These are phyloP conservation scores for Talpa occidentalis DNA, from an alignment of 2,113 vertebrate genomes.

Conservation along the genomic window DNA sequence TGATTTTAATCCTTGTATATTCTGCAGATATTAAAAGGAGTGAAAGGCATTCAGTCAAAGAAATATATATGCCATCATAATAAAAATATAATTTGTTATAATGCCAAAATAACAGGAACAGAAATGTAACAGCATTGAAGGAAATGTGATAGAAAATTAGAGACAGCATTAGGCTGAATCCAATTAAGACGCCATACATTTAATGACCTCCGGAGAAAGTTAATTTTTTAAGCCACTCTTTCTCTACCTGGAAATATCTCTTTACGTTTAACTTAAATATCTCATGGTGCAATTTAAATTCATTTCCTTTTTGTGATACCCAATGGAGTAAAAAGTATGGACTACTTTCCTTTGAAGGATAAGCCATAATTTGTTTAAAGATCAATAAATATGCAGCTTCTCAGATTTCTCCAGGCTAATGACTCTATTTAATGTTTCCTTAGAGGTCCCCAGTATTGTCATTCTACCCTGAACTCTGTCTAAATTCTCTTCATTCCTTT, in stretches of 20 bases:
- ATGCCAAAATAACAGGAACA: constrained; percentile 38
- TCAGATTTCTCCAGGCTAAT: constrained; percentile 66
- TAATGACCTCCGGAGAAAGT: constrained; percentile 69
- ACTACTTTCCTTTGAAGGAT: constrained; percentile 49
- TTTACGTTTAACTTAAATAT: constrained; percentile 66
- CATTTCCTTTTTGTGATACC: constrained; percentile 67
- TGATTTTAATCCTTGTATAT: neutral
- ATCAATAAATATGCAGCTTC: constrained; percentile 68
- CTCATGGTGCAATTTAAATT: constrained; percentile 68
- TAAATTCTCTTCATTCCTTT: constrained; percentile 48
- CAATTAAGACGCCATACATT: constrained; percentile 26
- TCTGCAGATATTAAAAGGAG: constrained; percentile 18
- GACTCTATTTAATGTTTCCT: constrained; percentile 68
- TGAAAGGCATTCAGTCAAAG: neutral
- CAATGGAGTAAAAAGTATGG: constrained; percentile 41
- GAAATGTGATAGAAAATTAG: constrained; percentile 34
- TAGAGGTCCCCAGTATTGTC: constrained; percentile 59
- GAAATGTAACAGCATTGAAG: neutral
- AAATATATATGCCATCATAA: neutral
- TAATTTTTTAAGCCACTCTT: constrained; percentile 59
- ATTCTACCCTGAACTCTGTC: constrained; percentile 4
- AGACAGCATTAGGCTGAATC: constrained; percentile 43
- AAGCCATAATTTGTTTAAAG: constrained; percentile 72
- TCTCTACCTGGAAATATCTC: constrained; percentile 53
- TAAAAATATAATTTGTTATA: constrained; percentile 58